Percentiles rank a stretch among this genome's conserved stretches.
Conservation (phyloP, 2,113 vertebrate genomes). For the Pithys albifrons region DNA sequence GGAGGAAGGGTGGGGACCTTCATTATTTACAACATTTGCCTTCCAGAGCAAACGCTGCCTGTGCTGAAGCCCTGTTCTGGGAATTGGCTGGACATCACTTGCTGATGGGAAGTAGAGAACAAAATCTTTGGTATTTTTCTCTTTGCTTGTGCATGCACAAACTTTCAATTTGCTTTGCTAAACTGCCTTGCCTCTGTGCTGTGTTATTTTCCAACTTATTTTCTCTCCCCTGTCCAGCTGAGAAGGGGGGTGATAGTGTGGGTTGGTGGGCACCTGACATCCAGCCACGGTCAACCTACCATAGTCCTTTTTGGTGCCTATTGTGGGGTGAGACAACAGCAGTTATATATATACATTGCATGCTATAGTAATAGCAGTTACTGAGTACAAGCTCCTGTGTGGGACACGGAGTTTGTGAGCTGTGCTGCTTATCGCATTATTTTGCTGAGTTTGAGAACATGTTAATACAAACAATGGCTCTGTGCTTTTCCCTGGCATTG, state of each 20-base stretch:
- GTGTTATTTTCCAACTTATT: not conserved
- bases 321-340: not conserved
- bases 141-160: not conserved
- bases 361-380: not conserved
- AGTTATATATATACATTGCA: not conserved
- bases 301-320: not conserved
- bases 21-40: not conserved
- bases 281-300: not conserved
- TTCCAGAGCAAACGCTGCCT: not conserved
- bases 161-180: not conserved
- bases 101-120: not conserved
- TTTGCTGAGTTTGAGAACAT: slow-evolving; percentile 18
- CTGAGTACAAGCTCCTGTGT: not conserved
- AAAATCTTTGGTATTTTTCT: not conserved
- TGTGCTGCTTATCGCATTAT: not conserved
- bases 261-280: not conserved
- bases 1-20: not conserved
- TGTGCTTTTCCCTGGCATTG: slow-evolving; percentile 8
- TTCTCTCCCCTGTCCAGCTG: not conserved
- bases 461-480: not conserved
- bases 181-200: not conserved
- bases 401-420: not conserved
- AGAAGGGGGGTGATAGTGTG: not conserved
- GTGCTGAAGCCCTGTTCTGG: not conserved
- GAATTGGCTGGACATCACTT: not conserved